Evolutionary conservation across 2,113 vertebrate species (phyloP).

Genomic region (Melanerpes formicivorus): DNA sequence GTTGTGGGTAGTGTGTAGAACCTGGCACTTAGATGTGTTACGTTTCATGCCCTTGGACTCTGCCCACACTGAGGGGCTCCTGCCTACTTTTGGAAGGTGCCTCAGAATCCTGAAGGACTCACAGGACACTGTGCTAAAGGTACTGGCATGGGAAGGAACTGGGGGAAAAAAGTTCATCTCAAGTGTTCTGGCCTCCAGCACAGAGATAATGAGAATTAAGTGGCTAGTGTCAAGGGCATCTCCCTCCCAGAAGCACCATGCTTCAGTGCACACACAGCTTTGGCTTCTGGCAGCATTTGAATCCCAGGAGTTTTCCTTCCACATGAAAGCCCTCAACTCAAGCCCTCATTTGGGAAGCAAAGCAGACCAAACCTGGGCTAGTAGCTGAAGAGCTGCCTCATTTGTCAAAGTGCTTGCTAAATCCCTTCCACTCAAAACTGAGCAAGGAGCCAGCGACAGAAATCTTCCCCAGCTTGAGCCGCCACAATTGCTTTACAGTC

Average conservation of each 20-base stretch:
- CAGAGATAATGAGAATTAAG: not conserved
- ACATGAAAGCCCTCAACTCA: not conserved
- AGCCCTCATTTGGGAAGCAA: not conserved
- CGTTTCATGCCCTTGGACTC: no score
- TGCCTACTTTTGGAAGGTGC: not conserved
- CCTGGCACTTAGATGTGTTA: no score
- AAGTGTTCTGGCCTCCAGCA: not conserved
- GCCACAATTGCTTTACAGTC: not conserved
- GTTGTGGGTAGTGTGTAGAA: no score
- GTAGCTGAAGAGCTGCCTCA: not conserved
- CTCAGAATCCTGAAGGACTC: not conserved
- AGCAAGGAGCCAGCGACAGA: not conserved
- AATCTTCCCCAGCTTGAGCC: not conserved
- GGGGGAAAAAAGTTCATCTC: not conserved
- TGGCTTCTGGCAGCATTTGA: not conserved
- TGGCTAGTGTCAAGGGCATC: not conserved
- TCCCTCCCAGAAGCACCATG: rapidly evolving
- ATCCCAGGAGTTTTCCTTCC: not conserved
- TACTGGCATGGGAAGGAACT: not conserved
- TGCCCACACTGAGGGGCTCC: not conserved
- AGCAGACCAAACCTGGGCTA: not conserved
- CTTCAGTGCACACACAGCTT: not conserved
- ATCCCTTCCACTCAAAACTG: not conserved
- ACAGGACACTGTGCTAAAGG: not conserved
- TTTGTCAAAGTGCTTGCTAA: not conserved